phyloP scores from a whole-genome alignment of 2,113 vertebrate species.

The Bufo gargarizans region DNA sequence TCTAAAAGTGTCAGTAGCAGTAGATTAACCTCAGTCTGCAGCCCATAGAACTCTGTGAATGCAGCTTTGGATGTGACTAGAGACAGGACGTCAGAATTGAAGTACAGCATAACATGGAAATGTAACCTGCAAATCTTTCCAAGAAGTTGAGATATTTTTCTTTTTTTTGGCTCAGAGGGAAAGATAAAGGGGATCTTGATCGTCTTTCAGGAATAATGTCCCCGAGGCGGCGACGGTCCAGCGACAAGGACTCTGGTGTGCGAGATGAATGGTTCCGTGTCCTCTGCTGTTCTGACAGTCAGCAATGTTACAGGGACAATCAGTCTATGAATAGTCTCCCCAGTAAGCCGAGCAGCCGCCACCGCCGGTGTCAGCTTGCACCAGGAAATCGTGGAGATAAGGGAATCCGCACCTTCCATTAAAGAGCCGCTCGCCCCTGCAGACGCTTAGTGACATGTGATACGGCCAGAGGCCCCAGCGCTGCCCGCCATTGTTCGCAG shows the following conservation, averaged over 20 bases:
- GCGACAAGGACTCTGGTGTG: neutral
- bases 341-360: constrained; percentile 10
- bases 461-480: neutral
- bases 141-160: neutral
- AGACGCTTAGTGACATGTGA: neutral
- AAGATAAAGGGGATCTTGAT: neutral
- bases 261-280: constrained; percentile 2
- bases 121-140: too few relatives aligned
- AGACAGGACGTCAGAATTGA: neutral
- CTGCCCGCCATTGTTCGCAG: neutral
- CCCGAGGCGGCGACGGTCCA: neutral
- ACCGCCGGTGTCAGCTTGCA: neutral
- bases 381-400: constrained; percentile 15
- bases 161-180: neutral
- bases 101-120: too few relatives aligned
- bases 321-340: constrained; percentile 26
- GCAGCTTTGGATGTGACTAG: neutral
- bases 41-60: neutral
- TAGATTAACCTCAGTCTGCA: too few relatives aligned
- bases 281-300: constrained; percentile 35
- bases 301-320: constrained; percentile 27
- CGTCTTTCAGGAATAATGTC: neutral
- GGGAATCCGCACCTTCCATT: constrained; percentile 13
- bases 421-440: neutral
- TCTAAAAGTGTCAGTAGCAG: too few relatives aligned